Conservation (phyloP, 92 coral and sea anemone species). For the Nematostella vectensis region DNA sequence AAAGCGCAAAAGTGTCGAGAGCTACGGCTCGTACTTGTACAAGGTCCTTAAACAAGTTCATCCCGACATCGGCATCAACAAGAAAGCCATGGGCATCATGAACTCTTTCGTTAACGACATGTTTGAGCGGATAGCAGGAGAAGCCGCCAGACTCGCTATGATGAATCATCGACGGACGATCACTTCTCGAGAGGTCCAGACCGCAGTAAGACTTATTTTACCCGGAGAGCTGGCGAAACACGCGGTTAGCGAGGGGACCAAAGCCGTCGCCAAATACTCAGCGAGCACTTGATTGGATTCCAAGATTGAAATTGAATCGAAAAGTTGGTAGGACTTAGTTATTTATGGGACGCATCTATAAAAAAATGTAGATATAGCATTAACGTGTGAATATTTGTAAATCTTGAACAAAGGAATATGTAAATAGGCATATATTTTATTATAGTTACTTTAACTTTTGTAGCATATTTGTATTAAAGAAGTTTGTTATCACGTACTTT, state of each 20-base stretch:
- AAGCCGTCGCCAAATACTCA: constrained; percentile 22
- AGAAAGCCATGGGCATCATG: constrained; percentile 20
- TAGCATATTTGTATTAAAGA: too few species aligned
- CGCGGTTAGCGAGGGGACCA: constrained; percentile 34
- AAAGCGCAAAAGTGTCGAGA: constrained; percentile 6
- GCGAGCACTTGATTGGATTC: background rate
- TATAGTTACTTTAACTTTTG: too few species aligned
- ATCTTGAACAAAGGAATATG: too few species aligned
- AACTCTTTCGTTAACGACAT: constrained; percentile 29
- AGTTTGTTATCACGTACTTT: too few species aligned
- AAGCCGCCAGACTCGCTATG: constrained; percentile 12
- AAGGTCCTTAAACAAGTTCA: constrained; percentile 32
- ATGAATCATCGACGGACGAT: constrained; percentile 10
- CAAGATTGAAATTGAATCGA: too few species aligned
- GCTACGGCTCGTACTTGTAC: constrained; percentile 10
- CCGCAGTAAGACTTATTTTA: constrained; percentile 17
- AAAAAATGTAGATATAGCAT: too few species aligned
- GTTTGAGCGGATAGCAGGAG: constrained; percentile 20
- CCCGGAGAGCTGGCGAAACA: constrained; percentile 28
- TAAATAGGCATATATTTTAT: too few species aligned
- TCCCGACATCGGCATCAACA: constrained; percentile 20
- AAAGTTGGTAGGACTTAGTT: too few species aligned
- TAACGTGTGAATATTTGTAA: too few species aligned
- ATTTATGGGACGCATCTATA: too few species aligned
- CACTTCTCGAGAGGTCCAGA: constrained; percentile 20